Evolutionary conservation across 2,797 vertebrate species (phyloP), one percentile per base, ranked within the genome.

Genomic region (Premnoplex brunnescens): DNA sequence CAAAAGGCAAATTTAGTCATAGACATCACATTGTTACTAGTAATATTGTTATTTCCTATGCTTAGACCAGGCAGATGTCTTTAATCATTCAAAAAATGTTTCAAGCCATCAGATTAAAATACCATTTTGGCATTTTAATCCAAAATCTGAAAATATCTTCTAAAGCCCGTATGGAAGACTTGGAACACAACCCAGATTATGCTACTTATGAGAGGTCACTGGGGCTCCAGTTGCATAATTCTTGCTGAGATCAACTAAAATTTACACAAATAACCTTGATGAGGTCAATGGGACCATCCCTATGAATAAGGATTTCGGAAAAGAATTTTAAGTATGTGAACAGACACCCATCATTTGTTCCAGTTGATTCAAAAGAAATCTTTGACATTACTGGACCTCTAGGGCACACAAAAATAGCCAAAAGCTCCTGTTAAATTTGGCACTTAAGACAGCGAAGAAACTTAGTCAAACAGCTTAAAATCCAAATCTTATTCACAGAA

Each of bases 61-160:
- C 32, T 90, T n/a, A 56, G 30, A 67, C 78, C 27, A 87, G 67
- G 80, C 56, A 93, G 80, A 91, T 49, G 27, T 76, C 54, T 67
- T 81, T 46, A 89, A 66, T 84, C 0, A 81, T 89, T 89, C 52
- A 84, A 95, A 81, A 94, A 94, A 72, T 83, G 43, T 89, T 94
- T 84, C 63, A 82, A 94, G 14, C 54, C 68, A 91, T 71, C 52
- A 90, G 87, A 95, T 94, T 96, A 88, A 96, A 95, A 93, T 96
- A 54, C 87, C 89, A 93, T 49, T 73, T 69, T 87, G 88, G 88
- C 58, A 95, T 95, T 96, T 95, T 95, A 96, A 97, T 95, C 83
- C 91, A 93, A 83, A 92, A 95, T 89, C 89, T 95, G 92, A 91
- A 96, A 96, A 93, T 83, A 97, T 93, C 67, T 96, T 86, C 85